Evolutionary conservation across 2,113 vertebrate species (phyloP), one percentile per base, ranked within the genome.

Genomic region (Diadophis punctatus): DNA sequence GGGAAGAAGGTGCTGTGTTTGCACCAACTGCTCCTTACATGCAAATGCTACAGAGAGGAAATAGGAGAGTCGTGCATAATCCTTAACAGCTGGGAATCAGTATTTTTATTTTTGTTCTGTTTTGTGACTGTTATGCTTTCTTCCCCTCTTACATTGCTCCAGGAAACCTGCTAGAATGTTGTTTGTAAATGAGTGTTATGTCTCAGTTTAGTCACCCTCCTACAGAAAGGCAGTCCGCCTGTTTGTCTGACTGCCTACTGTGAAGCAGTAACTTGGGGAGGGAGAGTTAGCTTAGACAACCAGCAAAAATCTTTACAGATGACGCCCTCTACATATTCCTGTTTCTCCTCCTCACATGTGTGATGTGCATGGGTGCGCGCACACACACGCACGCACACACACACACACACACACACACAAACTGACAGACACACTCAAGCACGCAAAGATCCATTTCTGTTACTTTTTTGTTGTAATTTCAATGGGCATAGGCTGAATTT

Each of bases 51-150:
- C 84, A 84, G 55, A 93, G 8, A 60, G 91, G 88, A 96, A 95
- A 95, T 90, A 84, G 86, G 53, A 48, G 91, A 93, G 89, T 94
- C 93, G 94, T 92, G 95, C 91, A 88, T 60, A 94, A 87, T 68
- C 89, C 95, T 68, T 74, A 94, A 90, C 92, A 96, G 87, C 95
- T 96, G 92, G 94, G 90, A 88, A 90, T 91, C 90, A 49, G 87
- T 95, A 94, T 93, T 95, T 96, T 93, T 92, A 18, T 93, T 68
- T 87, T 22, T 55, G n/a, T 93, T 92, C 95, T 86, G 58, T 95
- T 88, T 93, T 52, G 84, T 2, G 63, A 48, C 90, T 80, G 89
- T 85, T 92, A 14, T 23, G 16, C 91, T 95, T 55, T 1, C 94
- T 16, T 49, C 95, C 87, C 30, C 30, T 27, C 60, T 63, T 86